Base-by-base conservation (phyloP, 2,888 invertebrate species). In the Beris chalybata region DNA sequence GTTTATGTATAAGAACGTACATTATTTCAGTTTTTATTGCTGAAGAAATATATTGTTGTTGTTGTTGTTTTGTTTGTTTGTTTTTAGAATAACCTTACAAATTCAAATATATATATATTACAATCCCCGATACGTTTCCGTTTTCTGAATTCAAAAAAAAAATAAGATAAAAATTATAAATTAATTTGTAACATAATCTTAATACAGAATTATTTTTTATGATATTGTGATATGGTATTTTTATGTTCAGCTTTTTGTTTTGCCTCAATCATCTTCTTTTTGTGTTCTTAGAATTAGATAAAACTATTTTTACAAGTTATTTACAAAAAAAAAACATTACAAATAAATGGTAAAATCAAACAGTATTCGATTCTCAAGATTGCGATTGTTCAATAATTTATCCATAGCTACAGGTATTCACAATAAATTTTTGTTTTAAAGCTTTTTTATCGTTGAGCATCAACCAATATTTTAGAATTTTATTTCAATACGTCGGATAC, bases 381-480 rank as follows among this genome's bases (percentile, higher is more conserved):
- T 48, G n/a, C 12, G 4, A 48, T 48, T 48, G n/a, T 48, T 48
- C 7, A 48, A 13, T 48, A n/a, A 44, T 12, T 48, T 6, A 48
- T 15, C 48, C 7, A 48, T 6, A n/a, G 50, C 4, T 22, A 50
- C 29, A 50, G 29, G 29, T 32, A 61, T 61, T 52, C 50, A 61
- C 61, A 61, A 45, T 32, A 48, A 6, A 22, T 22, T 43, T n/a
- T 22, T 22, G 22, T 50, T 38, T 61, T 61, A 61, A 61, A 61
- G 61, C 61, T 61, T 61, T 43, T 61, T 61, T 47, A 38, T 50
- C 11, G 52, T 50, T 50, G 59, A 61, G 61, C 50, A 61, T 47
- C 12, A 59, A 47, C 54, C 11, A 31, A 54, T 54, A 12, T 22
- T 22, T 13, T 22, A 29, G 15, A 15, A 22, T 52, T 4, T 2